Evolutionary conservation across 2,888 invertebrate genomes (phyloP).

Genomic region (Mesorhabditis spiculigera): DNA sequence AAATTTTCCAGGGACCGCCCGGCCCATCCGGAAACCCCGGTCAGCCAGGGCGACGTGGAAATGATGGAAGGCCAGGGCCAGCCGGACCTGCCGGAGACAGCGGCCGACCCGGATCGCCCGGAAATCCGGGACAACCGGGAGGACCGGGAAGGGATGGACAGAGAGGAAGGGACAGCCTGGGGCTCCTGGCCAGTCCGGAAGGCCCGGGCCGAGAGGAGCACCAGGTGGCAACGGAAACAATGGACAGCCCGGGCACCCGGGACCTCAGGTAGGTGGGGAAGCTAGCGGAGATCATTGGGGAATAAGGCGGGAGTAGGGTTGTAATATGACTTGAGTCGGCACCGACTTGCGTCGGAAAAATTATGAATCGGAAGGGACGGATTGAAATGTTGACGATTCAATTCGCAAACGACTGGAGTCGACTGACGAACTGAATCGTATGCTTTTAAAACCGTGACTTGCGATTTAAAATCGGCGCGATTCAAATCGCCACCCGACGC

Average conservation of each 20-base stretch:
- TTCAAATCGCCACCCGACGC: too few relatives aligned
- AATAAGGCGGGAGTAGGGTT: too few relatives aligned
- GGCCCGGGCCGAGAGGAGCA: constrained; percentile 23
- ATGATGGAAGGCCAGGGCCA: constrained; percentile 33
- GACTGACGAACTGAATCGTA: too few relatives aligned
- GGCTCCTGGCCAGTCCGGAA: constrained; percentile 25
- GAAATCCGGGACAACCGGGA: constrained; percentile 36
- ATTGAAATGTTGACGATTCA: too few relatives aligned
- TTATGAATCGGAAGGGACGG: too few relatives aligned
- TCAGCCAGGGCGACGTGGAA: constrained; percentile 38
- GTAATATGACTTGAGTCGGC: too few relatives aligned
- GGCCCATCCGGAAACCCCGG: constrained; percentile 49
- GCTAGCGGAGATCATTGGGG: constrained; percentile 14
- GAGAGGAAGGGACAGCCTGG: constrained; percentile 16
- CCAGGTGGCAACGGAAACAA: constrained; percentile 38
- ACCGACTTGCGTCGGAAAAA: too few relatives aligned
- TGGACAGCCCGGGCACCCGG: constrained; percentile 31
- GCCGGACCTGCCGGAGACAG: constrained; percentile 42
- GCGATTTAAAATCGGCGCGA: too few relatives aligned
- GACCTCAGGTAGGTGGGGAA: constrained; percentile 28
- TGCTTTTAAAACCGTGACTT: too few relatives aligned
- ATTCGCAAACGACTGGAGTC: too few relatives aligned
- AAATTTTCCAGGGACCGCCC: constrained; percentile 26
- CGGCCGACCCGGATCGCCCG: constrained; percentile 44
- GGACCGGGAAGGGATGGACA: constrained; percentile 41